These are phyloP conservation scores for Heteromyza rotundicornis DNA, from an alignment of 2,888 invertebrate species.

Conservation along the genomic window DNA sequence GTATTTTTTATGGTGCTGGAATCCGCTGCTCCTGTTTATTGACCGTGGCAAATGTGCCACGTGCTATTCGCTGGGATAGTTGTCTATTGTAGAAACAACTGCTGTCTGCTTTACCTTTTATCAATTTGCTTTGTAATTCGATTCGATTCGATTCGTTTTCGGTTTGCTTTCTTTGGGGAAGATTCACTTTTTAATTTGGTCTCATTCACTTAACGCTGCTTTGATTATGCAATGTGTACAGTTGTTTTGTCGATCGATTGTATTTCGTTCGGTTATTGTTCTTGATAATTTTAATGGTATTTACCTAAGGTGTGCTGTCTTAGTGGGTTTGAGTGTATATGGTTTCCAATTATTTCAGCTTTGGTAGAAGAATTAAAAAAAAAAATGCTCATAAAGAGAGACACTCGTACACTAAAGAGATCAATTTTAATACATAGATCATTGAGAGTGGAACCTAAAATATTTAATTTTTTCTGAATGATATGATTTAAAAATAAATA, in stretches of 20 bases:
- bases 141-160: too few relatives aligned
- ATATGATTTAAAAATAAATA: too few relatives aligned
- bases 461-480: too few relatives aligned
- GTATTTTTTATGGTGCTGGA: slow-evolving; percentile 31
- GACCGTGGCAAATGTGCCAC: slow-evolving; percentile 32
- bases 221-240: neutral
- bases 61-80: slow-evolving; percentile 34
- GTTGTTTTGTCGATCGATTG: neutral
- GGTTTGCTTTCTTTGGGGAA: slow-evolving; percentile 29
- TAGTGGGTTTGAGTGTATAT: neutral
- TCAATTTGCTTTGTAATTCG: slow-evolving; percentile 45
- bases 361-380: too few relatives aligned
- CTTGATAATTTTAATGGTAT: neutral
- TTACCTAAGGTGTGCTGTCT: neutral
- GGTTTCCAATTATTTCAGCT: too few relatives aligned
- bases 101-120: slow-evolving; percentile 27
- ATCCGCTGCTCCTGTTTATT: neutral
- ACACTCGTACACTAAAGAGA: too few relatives aligned
- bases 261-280: neutral
- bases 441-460: too few relatives aligned
- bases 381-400: too few relatives aligned
- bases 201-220: neutral
- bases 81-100: slow-evolving; percentile 45
- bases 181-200: slow-evolving; percentile 36
- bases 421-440: too few relatives aligned